Evolutionary conservation across 2,888 invertebrate genomes (phyloP).

Genomic region (Antitype chi): DNA sequence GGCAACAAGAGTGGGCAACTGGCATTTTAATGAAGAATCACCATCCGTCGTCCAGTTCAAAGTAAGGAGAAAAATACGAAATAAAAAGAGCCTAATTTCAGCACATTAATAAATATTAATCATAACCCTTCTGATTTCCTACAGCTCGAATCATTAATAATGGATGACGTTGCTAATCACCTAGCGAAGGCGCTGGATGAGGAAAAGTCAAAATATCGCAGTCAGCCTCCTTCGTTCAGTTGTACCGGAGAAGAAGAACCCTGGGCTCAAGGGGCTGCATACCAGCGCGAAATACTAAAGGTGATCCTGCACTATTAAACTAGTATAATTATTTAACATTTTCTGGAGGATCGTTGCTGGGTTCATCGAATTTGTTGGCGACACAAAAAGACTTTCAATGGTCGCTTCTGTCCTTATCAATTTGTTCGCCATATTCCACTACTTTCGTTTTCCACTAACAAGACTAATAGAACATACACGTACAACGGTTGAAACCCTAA

Average conservation of each 20-base stretch:
- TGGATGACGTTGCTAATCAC: constrained; percentile 85
- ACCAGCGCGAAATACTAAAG: constrained; percentile 82
- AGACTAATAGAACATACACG: too few species aligned
- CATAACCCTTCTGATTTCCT: neutral
- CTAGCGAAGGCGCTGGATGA: constrained; percentile 77
- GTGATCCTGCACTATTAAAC: constrained; percentile 64
- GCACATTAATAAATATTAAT: neutral
- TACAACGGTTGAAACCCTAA: neutral
- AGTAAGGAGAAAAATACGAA: constrained; percentile 67
- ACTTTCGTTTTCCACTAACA: neutral
- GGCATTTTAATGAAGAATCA: constrained; percentile 72
- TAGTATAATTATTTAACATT: neutral
- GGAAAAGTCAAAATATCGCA: constrained; percentile 50
- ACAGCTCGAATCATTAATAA: constrained; percentile 82
- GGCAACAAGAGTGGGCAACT: constrained; percentile 80
- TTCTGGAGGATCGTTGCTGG: neutral
- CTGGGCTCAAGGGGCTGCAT: constrained; percentile 79
- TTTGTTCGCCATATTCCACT: neutral
- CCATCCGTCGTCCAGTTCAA: constrained; percentile 78
- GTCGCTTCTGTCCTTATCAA: neutral
- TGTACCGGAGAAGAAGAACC: constrained; percentile 75
- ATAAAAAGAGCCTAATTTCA: neutral
- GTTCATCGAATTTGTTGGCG: neutral
- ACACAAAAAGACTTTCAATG: neutral
- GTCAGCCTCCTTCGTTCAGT: constrained; percentile 68